Base-by-base conservation (phyloP, 2,113 vertebrate species). In the Panthera tigris region DNA sequence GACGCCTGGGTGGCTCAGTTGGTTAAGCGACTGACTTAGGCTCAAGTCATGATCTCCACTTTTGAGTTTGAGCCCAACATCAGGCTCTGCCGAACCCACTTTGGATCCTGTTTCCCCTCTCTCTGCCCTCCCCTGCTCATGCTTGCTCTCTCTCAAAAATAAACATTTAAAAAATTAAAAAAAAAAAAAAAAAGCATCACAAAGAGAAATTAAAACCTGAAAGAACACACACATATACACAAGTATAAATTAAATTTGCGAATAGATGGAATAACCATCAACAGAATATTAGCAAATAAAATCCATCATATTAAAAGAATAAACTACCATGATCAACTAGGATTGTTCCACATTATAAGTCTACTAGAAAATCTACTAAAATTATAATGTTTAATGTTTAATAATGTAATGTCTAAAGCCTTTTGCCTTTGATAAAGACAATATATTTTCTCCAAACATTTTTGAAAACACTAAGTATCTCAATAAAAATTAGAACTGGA, bases 271-370 rank as follows among this genome's bases (percentile, higher is more conserved):
- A 93, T 81, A 79, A 94, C 81, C 66, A 80, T 92, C 69, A 88
- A 65, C 85, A 69, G 92, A 97, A 92, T 68, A 50, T 74, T 36
- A 85, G 16, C 27, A 91, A 95, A 76, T 7, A 91, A 65, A 87
- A 93, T 61, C n/a, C 8, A 95, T 31, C 27, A 86, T 12, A 29
- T 50, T 78, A 83, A 86, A 73, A 95, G 18, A 89, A 39, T 31
- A 74, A 82, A 15, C 41, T 1, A 92, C 39, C 63, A 81, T 4
- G 3, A 89, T 14, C 45, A 87, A 50, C 13, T 48, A 68, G 25
- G 15, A 52, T 55, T 48, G 21, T 79, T 71, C 33, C 29, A 88
- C 21, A 69, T 78, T 82, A 48, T 2, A 83, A 95, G 18, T 68
- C 63, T 74, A 92, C 25, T 65, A 94, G 45, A 89, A 92, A 93